Evolutionary conservation across 2,113 vertebrate genomes (phyloP).

Genomic region (Callipepla californica): DNA sequence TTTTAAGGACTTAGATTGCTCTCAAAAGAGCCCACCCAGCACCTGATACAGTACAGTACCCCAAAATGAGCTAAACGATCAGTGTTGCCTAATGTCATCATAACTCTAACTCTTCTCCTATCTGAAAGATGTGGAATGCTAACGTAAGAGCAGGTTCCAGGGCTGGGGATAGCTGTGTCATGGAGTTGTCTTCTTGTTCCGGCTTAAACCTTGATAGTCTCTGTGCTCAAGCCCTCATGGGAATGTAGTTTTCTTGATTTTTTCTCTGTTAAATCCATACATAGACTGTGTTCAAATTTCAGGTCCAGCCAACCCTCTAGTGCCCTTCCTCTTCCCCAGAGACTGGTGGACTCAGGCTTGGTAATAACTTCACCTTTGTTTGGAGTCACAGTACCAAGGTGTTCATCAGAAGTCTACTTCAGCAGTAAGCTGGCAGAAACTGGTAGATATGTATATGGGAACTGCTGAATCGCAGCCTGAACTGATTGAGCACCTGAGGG

Average conservation of each 20-base stretch:
- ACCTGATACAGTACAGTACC: neutral
- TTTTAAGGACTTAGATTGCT: fast-evolving
- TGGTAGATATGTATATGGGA: no score
- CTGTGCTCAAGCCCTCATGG: fast-evolving
- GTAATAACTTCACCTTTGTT: fast-evolving
- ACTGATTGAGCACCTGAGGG: no score
- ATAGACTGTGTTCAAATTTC: neutral
- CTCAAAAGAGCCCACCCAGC: fast-evolving
- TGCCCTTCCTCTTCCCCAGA: neutral
- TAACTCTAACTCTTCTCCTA: neutral
- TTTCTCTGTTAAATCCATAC: neutral
- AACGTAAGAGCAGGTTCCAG: neutral
- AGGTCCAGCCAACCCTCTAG: neutral
- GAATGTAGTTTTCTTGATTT: neutral
- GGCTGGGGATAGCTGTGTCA: neutral
- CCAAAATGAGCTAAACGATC: fast-evolving
- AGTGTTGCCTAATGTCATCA: fast-evolving
- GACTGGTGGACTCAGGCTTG: neutral
- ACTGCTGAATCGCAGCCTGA: no score
- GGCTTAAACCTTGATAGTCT: neutral
- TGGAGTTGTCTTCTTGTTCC: neutral
- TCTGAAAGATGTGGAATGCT: fast-evolving
- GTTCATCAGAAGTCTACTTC: neutral
- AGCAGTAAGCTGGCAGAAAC: neutral
- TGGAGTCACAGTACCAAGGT: neutral